Evolutionary conservation across 2,113 vertebrate genomes (phyloP).

Genomic region (Nerophis ophidion): DNA sequence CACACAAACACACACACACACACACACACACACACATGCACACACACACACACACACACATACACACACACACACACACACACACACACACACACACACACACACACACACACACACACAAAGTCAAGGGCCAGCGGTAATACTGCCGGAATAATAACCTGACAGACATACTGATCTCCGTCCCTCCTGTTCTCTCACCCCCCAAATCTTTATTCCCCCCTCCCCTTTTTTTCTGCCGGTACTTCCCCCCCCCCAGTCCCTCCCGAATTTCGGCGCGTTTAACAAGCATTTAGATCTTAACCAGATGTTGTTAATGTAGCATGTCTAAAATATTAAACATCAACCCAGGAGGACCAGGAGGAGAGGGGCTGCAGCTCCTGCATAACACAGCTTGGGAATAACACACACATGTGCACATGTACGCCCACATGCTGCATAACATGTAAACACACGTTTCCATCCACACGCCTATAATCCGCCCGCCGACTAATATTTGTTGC

Average conservation of each 20-base stretch:
- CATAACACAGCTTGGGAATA: slow-evolving; percentile 65
- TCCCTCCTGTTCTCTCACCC: slow-evolving; percentile 63
- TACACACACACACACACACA: slow-evolving; percentile 36
- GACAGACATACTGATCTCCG: slow-evolving; percentile 72
- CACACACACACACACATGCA: slow-evolving; percentile 9
- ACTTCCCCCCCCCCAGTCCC: slow-evolving; percentile 57
- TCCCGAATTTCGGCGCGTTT: slow-evolving; percentile 76
- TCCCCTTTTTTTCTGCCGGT: slow-evolving; percentile 45
- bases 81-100: slow-evolving; percentile 44
- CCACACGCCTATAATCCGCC: slow-evolving; percentile 34
- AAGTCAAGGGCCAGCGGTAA: slow-evolving; percentile 78
- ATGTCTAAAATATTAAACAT: slow-evolving; percentile 84
- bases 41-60: slow-evolving; percentile 7
- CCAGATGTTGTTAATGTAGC: slow-evolving; percentile 83
- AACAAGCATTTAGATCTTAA: slow-evolving; percentile 84
- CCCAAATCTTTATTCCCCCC: slow-evolving; percentile 63
- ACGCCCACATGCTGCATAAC: slow-evolving; percentile 1
- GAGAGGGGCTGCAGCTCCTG: slow-evolving; percentile 65
- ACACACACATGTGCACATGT: slow-evolving; percentile 31
- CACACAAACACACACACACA: slow-evolving; percentile 10
- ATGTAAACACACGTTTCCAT: slow-evolving; percentile 55
- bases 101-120: slow-evolving; percentile 47
- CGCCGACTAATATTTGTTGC: slow-evolving; percentile 37
- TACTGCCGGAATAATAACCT: slow-evolving; percentile 79
- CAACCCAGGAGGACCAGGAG: slow-evolving; percentile 62